A percentile compares a stretch with the other conserved stretches of the same genome.
These are phyloP conservation scores for Gorilla gorilla DNA, from an alignment of 2,113 vertebrate species.

Conservation along the genomic window DNA sequence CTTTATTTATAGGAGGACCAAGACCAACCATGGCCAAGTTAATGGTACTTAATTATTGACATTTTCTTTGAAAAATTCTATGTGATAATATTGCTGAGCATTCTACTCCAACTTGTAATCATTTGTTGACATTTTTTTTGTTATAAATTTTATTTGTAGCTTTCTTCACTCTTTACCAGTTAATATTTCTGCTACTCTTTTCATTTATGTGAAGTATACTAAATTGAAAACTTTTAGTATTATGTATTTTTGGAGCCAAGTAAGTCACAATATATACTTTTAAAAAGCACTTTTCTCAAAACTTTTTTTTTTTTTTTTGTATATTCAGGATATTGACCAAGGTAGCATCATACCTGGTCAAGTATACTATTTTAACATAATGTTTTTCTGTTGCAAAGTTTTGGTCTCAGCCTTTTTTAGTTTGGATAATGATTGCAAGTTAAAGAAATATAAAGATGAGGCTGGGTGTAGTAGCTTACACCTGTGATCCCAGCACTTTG, in stretches of 20 bases:
- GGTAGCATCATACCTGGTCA: background rate
- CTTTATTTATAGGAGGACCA: slow-evolving; percentile 92
- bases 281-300: background rate
- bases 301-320: background rate
- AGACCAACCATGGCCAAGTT: slow-evolving; percentile 97
- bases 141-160: slow-evolving; percentile 13
- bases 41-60: slow-evolving; percentile 87
- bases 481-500: background rate
- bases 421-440: slow-evolving; percentile 23
- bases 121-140: background rate
- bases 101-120: background rate
- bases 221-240: slow-evolving; percentile 13
- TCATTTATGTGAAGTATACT: background rate
- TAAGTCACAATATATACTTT: slow-evolving; percentile 4
- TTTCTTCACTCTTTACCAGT: background rate
- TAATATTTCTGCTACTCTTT: slow-evolving; percentile 16
- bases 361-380: slow-evolving; percentile 30
- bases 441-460: slow-evolving; percentile 10
- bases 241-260: slow-evolving; percentile 26
- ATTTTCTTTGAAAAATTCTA: slow-evolving; percentile 31
- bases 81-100: background rate
- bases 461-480: background rate
- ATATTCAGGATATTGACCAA: background rate
- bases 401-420: slow-evolving; percentile 3
- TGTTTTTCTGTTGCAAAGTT: background rate